Conservation (phyloP, 1,140 invertebrate species). For the Dreissena rostriformis region DNA sequence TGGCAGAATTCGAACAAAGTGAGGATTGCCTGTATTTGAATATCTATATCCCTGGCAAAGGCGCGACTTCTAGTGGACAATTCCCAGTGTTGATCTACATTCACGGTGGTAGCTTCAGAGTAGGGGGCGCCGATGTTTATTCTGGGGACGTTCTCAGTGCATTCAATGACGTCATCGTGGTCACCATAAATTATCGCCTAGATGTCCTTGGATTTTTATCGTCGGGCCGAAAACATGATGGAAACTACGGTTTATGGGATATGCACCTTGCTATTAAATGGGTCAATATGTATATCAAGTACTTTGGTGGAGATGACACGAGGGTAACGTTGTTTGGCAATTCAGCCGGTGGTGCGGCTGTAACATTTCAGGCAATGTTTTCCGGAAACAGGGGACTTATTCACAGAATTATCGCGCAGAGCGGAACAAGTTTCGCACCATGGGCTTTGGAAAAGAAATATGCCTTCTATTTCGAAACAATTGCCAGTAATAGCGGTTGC, state of each 20-base stretch:
- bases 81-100: conserved; percentile 97
- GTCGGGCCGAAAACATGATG: conserved; percentile 92
- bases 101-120: conserved; percentile 96
- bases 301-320: conserved; percentile 88
- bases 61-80: conserved; percentile 76
- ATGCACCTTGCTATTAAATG: conserved; percentile 88
- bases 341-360: conserved; percentile 78
- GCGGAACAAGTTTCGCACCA: conserved; percentile 50
- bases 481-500: not conserved
- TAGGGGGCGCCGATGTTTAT: conserved; percentile 94
- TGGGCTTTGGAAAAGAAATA: conserved; percentile 35
- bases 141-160: conserved; percentile 90
- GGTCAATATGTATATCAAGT: conserved; percentile 86
- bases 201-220: conserved; percentile 95
- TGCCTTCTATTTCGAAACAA: not conserved
- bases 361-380: conserved; percentile 62
- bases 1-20: conserved; percentile 83
- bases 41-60: conserved; percentile 87
- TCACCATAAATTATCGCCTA: conserved; percentile 88
- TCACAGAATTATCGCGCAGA: conserved; percentile 59
- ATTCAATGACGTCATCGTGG: conserved; percentile 90
- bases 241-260: conserved; percentile 88
- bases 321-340: conserved; percentile 88
- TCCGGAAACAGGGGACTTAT: conserved; percentile 59
- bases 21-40: conserved; percentile 98